Evolutionary conservation across 2,888 invertebrate genomes (phyloP).

Genomic region (Falcaria lacertinaria): DNA sequence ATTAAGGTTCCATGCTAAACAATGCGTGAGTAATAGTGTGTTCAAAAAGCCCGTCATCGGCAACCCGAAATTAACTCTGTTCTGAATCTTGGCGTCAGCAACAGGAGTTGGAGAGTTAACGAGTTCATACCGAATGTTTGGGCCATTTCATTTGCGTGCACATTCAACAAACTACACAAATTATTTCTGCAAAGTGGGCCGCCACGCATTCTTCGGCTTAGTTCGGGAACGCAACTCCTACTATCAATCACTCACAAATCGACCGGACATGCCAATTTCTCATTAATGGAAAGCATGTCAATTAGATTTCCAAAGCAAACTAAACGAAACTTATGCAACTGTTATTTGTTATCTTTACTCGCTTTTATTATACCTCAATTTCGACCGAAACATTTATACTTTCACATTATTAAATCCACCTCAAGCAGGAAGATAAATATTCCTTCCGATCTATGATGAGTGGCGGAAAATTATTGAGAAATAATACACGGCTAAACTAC

Average conservation of each 20-base stretch:
- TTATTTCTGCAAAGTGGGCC: slow-evolving; percentile 46
- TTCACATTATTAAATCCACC: not conserved
- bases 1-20: slow-evolving; percentile 15
- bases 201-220: slow-evolving; percentile 54
- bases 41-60: slow-evolving; percentile 32
- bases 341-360: no score
- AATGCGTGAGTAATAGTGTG: slow-evolving; percentile 31
- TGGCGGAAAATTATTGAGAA: slow-evolving; percentile 46
- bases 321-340: no score
- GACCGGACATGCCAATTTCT: slow-evolving; percentile 39
- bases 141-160: slow-evolving; percentile 51
- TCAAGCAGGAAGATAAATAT: slow-evolving; percentile 12
- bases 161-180: slow-evolving; percentile 53
- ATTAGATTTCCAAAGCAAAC: not conserved
- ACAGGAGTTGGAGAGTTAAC: slow-evolving; percentile 46
- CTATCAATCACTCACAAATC: slow-evolving; percentile 45
- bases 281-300: slow-evolving; percentile 35
- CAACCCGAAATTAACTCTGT: slow-evolving; percentile 34
- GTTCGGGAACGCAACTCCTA: slow-evolving; percentile 35
- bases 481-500: slow-evolving; percentile 49
- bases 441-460: slow-evolving; percentile 32
- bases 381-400: not conserved
- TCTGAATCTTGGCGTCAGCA: slow-evolving; percentile 36
- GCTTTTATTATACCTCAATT: no score
- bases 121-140: slow-evolving; percentile 45